Base-by-base conservation (phyloP, 2,888 invertebrate genomes). In the Leucozona laternaria region DNA sequence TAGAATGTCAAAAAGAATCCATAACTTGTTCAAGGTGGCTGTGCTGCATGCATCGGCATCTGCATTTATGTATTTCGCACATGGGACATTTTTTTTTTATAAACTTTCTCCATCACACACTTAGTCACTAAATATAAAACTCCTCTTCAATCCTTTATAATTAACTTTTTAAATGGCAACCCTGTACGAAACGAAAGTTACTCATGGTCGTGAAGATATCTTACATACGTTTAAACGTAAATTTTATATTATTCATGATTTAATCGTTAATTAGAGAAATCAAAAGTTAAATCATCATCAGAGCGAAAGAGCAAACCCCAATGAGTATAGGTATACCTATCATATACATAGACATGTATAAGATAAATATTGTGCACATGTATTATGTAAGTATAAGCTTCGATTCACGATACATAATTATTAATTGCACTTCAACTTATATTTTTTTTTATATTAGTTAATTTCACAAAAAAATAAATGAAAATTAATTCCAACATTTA, bases 401-500 rank as follows among this genome's bases (percentile, higher is more conserved):
- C 43, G 45, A 70, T 76, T 75, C 75, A 75, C 79, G 64, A 84
- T 31, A 40, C 25, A 3, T 25, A 25, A 7, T 72, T 84, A 70
- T 79, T 31, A 48, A 66, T 72, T 84, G 80, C 80, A 84, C 34
- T 55, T 64, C 22, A 60, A 55, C 34, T 72, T 57, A n/a, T 11
- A 31, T 7, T 70, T 57, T 60, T 57, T 34, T 70, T 53, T 31
- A 55, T 70, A 31, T 68, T 68, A 62, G 43, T 76, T 72, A 77
- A 84, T 80, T 76, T 77, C 62, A 55, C 34, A 43, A 81, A 73
- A 73, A 58, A 83, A 78, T 43, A 40, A 70, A 76, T 22, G 13
- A 68, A 73, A 81, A 60, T 53, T 68, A 81, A 81, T 68, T 58
- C 50, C 64, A 79, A 80, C 80, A 79, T 84, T 86, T 86, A 86